Conservation (phyloP, 2,888 invertebrate genomes). For the Automeris io region DNA sequence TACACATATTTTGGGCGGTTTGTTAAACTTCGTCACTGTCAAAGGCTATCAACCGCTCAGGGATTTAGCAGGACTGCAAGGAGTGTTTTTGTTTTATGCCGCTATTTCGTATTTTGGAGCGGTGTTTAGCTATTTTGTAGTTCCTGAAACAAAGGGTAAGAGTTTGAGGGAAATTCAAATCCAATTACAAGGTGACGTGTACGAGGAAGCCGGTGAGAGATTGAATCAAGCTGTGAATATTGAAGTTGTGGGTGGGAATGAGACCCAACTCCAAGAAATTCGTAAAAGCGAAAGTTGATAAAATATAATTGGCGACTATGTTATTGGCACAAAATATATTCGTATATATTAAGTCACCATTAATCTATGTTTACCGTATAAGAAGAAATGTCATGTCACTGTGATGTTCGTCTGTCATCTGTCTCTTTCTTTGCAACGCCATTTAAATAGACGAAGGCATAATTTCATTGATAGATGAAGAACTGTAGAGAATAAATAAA, state of each 20-base stretch:
- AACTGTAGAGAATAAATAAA: too few relatives aligned
- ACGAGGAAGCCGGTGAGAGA: constrained; percentile 26
- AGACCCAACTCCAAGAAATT: constrained; percentile 5
- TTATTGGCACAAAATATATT: too few relatives aligned
- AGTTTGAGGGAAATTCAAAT: constrained; percentile 74
- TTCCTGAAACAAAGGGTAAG: constrained; percentile 77
- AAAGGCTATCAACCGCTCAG: constrained; percentile 67
- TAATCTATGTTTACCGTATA: too few relatives aligned
- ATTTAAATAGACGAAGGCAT: too few relatives aligned
- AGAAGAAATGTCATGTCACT: too few relatives aligned
- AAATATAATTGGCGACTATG: too few relatives aligned
- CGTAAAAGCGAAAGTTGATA: background rate
- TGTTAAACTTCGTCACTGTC: constrained; percentile 62
- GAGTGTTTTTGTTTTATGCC: constrained; percentile 67
- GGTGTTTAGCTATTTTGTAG: constrained; percentile 49
- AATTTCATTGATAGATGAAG: too few relatives aligned
- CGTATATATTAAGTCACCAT: too few relatives aligned
- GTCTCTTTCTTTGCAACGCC: too few relatives aligned
- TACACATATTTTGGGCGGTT: constrained; percentile 54
- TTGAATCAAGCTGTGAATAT: constrained; percentile 13
- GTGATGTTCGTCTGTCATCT: too few relatives aligned
- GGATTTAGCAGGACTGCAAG: constrained; percentile 56
- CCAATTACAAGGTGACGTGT: constrained; percentile 49
- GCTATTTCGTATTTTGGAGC: constrained; percentile 54
- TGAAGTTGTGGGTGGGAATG: constrained; percentile 8